A percentile compares a stretch with the other conserved stretches of the same genome.
These are phyloP conservation scores for Dascillus cervinus DNA, from an alignment of 2,888 invertebrate genomes.

Conservation along the genomic window DNA sequence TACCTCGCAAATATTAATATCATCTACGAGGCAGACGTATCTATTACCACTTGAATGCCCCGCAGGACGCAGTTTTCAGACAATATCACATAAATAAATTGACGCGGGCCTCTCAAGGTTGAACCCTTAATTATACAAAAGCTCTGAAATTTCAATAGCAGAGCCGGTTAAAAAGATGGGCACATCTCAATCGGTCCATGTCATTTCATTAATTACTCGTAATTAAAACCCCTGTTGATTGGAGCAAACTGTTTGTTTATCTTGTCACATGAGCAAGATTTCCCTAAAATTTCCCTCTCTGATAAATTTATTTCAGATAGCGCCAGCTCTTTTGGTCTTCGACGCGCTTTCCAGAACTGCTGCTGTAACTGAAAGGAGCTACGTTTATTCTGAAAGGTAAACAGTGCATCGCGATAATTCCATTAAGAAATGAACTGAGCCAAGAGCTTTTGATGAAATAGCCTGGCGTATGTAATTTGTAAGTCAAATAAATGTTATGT, in stretches of 20 bases:
- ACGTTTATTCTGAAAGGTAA: slow-evolving; percentile 30
- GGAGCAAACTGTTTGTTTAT: slow-evolving; percentile 36
- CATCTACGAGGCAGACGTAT: too few species aligned
- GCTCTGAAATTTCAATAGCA: too few species aligned
- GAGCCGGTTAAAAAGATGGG: slow-evolving; percentile 8
- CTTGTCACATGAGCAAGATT: slow-evolving; percentile 20
- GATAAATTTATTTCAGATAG: neutral
- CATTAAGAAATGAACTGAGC: slow-evolving; percentile 42
- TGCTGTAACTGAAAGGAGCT: slow-evolving; percentile 20
- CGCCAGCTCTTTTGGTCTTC: slow-evolving; percentile 7
- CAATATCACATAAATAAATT: too few species aligned
- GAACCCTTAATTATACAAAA: too few species aligned
- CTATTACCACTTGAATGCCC: too few species aligned
- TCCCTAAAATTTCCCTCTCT: neutral
- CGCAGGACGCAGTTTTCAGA: too few species aligned
- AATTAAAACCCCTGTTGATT: slow-evolving; percentile 38
- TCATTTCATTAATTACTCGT: slow-evolving; percentile 37
- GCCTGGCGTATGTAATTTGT: slow-evolving; percentile 35
- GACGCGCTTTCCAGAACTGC: too few species aligned
- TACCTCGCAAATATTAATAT: too few species aligned
- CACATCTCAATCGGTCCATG: slow-evolving; percentile 26
- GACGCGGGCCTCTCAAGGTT: too few species aligned
- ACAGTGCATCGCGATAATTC: slow-evolving; percentile 38
- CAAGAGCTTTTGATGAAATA: slow-evolving; percentile 35
- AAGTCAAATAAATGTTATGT: slow-evolving; percentile 40